Evolutionary conservation across 1,140 invertebrate species (phyloP).

Genomic region (Pseudomyrmex cubaensis): DNA sequence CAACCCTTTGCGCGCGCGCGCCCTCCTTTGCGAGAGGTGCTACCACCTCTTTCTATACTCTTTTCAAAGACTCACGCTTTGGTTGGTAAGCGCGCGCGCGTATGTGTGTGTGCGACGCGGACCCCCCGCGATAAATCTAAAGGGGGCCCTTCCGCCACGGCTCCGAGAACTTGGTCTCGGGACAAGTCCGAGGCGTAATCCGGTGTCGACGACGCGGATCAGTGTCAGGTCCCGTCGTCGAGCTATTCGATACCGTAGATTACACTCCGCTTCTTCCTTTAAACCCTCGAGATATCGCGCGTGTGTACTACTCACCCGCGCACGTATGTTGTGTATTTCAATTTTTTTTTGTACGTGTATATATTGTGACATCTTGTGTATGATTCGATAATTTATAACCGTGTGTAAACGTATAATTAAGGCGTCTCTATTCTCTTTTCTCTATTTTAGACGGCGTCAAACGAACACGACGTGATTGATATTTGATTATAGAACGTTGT

Average conservation of each 20-base stretch:
- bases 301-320: conserved; percentile 8
- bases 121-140: conserved; percentile 66
- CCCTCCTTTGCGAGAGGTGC: background rate
- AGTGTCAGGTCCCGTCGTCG: conserved; percentile 69
- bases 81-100: background rate
- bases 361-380: background rate
- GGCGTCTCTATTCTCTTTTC: background rate
- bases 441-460: background rate
- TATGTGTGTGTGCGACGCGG: background rate
- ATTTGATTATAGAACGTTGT: conserved; percentile 1
- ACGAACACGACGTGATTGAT: background rate
- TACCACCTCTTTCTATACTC: conserved; percentile 30
- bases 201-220: conserved; percentile 72
- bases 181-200: conserved; percentile 75
- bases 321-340: conserved; percentile 29
- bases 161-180: conserved; percentile 58
- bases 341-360: background rate
- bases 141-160: conserved; percentile 11
- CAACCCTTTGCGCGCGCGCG: conserved; percentile 34
- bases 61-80: background rate
- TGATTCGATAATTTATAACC: background rate
- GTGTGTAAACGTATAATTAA: background rate
- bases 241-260: conserved; percentile 73
- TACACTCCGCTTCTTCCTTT: conserved; percentile 59
- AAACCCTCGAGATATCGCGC: conserved; percentile 42